Evolutionary conservation across 2,113 vertebrate genomes (phyloP).

Genomic region (Melanerpes aurifrons): DNA sequence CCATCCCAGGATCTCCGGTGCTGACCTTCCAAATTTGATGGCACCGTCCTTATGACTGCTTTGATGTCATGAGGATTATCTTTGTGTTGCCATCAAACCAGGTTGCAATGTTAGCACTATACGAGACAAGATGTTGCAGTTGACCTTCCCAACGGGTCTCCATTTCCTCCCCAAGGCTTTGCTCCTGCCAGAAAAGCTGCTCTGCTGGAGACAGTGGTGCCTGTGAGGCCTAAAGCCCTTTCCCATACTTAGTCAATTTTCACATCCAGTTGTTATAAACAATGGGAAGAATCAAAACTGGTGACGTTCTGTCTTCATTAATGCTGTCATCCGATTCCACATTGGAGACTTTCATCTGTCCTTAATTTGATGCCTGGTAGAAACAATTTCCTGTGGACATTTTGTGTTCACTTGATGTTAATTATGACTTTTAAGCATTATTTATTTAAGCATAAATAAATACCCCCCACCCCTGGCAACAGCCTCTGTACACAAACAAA

Average conservation of each 20-base stretch:
- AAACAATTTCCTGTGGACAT: conserved; percentile 12
- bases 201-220: rapidly evolving
- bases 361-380: neutral
- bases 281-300: neutral
- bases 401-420: conserved; percentile 8
- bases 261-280: neutral
- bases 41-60: neutral
- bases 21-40: neutral
- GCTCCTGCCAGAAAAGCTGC: neutral
- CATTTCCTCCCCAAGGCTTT: neutral
- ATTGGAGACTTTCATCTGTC: neutral
- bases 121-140: neutral
- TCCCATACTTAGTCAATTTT: neutral
- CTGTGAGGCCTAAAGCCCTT: neutral
- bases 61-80: neutral
- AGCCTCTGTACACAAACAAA: neutral
- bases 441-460: neutral
- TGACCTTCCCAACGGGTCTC: neutral
- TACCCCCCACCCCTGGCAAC: neutral
- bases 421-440: conserved; percentile 35
- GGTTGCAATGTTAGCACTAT: neutral
- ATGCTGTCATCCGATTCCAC: neutral
- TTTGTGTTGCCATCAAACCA: neutral
- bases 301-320: conserved; percentile 10
- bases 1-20: neutral